Base-by-base conservation (phyloP, 1,140 invertebrate species). In the Drosophila lowei region DNA sequence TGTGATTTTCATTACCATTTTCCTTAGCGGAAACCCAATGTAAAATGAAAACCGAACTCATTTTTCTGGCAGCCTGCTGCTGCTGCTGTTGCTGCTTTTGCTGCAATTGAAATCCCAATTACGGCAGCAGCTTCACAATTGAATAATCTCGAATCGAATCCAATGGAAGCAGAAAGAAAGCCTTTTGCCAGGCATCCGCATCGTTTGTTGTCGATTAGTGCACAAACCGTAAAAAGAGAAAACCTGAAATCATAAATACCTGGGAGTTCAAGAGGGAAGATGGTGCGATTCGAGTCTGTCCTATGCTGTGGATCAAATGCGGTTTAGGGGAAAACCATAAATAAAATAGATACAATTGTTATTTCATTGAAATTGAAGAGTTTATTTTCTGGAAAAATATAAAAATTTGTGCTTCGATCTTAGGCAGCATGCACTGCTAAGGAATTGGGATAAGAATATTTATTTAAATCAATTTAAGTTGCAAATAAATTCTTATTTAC, bases 81-180 rank as follows among this genome's bases (percentile, higher is more conserved):
- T 49, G 42, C 23, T 16, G 50, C 63, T 56, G 63, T 50, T 25
- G 4, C 23, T 5, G 5, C 23, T 25, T 25, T 25, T 16, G 52
- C 65, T 68, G 65, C 65, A 68, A 44, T 68, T 68, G 65, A 68
- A 68, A 48, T 68, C 56, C 48, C 65, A 68, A 68, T 68, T 68
- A 68, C 50, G 16, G 43, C 63, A 43, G 41, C 8, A 48, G 48
- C 23, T 68, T 67, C 42, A 68, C 64, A 68, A 57, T 48, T 56
- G 65, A 68, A 57, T 68, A 48, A 56, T 41, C 25, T 68, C 42
- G 13, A 8, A 56, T 56, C 6, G 38, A 42, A 23, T 28, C 16
- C 30, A 34, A 11, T 34, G 30, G 9, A 3, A 11, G 3, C 8
- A 15, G 46, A 64, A 54, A 67, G 30, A 2, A 47, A 41, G n/a